Percentiles rank a stretch among this genome's conserved stretches.
phyloP scores from a whole-genome alignment of 2,797 vertebrate genomes.

The Trachurus trachurus region DNA sequence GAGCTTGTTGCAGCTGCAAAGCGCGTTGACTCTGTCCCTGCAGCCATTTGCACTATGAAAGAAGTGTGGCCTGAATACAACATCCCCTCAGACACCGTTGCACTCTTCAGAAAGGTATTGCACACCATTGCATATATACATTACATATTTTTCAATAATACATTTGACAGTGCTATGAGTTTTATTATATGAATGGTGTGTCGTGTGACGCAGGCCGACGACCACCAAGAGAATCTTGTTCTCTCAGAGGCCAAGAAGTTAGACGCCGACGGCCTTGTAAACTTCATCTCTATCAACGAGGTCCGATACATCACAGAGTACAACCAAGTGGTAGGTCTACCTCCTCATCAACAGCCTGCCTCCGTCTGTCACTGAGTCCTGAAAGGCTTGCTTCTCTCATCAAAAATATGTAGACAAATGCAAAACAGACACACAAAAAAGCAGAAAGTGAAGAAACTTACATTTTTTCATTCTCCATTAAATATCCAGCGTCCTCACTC shows the following conservation, averaged over 20 bases:
- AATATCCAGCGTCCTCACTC: neutral
- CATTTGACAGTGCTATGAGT: neutral
- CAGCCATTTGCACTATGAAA: conserved; percentile 85
- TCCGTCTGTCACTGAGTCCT: neutral
- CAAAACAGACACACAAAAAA: neutral
- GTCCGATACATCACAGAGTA: conserved; percentile 93
- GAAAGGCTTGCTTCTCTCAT: neutral
- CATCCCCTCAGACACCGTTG: conserved; percentile 82
- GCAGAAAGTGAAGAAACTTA: neutral
- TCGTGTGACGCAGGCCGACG: conserved; percentile 87
- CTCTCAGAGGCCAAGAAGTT: conserved; percentile 75
- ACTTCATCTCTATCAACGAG: conserved; percentile 89
- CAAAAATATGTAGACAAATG: neutral
- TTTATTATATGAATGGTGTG: conserved; percentile 12
- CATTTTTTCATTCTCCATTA: neutral
- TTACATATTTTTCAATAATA: neutral
- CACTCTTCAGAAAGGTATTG: conserved; percentile 91
- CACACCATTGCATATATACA: neutral
- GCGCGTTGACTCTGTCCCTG: conserved; percentile 81
- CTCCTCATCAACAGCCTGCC: neutral
- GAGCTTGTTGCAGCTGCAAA: conserved; percentile 80
- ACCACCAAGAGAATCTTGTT: conserved; percentile 85
- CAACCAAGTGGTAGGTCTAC: conserved; percentile 86
- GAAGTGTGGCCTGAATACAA: conserved; percentile 87
- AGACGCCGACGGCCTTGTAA: conserved; percentile 85